Evolutionary conservation across 2,888 invertebrate species (phyloP).

Genomic region (Blastobasis adustella): DNA sequence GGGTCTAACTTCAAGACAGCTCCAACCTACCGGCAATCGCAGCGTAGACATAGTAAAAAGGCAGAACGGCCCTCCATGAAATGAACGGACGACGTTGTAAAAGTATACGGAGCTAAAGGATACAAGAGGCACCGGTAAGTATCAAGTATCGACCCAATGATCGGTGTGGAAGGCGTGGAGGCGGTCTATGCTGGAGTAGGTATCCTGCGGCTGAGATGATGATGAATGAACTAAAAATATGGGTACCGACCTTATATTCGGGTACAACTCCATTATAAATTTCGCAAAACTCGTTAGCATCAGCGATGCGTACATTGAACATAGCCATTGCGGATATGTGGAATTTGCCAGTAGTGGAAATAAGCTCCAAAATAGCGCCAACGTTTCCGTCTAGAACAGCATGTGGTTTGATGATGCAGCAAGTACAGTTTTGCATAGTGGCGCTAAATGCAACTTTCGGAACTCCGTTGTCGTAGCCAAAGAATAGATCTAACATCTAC

Average conservation of each 20-base stretch:
- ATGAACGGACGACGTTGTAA: no score
- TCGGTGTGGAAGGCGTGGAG: no score
- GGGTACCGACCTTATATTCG: conserved; percentile 77
- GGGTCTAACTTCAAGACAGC: no score
- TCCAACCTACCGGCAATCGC: no score
- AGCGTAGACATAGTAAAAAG: no score
- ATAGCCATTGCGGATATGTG: conserved; percentile 86
- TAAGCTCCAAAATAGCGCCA: conserved; percentile 84
- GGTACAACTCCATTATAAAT: conserved; percentile 90
- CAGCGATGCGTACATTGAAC: conserved; percentile 82
- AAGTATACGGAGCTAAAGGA: no score
- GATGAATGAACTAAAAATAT: not conserved
- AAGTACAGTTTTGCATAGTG: conserved; percentile 80
- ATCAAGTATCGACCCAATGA: no score
- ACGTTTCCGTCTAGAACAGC: conserved; percentile 83
- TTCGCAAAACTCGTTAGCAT: conserved; percentile 93
- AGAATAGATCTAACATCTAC: conserved; percentile 51
- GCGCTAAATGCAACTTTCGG: conserved; percentile 57
- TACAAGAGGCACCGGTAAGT: no score
- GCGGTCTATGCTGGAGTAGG: no score
- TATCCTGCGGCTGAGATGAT: no score
- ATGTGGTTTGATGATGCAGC: conserved; percentile 93
- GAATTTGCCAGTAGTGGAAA: conserved; percentile 80
- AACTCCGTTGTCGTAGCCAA: conserved; percentile 45
- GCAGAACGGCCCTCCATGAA: no score